Percentiles rank a stretch among this genome's conserved stretches.
These are phyloP conservation scores for Chionomys nivalis DNA, from an alignment of 2,113 vertebrate species.

Conservation along the genomic window DNA sequence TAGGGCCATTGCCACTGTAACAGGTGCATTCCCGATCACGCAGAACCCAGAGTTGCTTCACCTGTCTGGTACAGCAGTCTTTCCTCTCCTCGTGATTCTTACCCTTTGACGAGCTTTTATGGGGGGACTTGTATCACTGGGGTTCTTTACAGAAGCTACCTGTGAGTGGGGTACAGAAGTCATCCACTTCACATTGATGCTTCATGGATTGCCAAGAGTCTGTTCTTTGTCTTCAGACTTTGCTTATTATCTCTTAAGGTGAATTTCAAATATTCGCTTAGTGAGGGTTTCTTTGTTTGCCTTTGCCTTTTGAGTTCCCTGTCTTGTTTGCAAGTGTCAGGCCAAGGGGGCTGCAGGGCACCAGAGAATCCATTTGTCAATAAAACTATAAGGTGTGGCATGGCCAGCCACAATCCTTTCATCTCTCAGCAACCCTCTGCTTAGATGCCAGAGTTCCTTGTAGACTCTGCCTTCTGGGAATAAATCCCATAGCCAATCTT, in stretches of 20 bases:
- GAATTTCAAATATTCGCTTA: conserved; percentile 18
- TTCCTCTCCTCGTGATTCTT: conserved; percentile 24
- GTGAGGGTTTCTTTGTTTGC: conserved; percentile 5
- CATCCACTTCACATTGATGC: not conserved
- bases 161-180: not conserved
- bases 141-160: not conserved
- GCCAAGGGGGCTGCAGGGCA: not conserved
- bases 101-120: not conserved
- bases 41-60: not conserved
- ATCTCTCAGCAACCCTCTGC: not conserved
- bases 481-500: not conserved
- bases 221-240: not conserved
- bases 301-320: not conserved
- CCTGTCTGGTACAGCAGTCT: not conserved
- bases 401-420: not conserved
- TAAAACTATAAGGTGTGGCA: not conserved
- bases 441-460: rapidly evolving
- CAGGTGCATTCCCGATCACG: not conserved
- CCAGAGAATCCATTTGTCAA: not conserved
- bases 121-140: not conserved
- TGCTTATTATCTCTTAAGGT: not conserved
- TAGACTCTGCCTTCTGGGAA: not conserved
- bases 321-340: not conserved
- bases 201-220: not conserved
- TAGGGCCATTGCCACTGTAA: not conserved